phyloP scores from a whole-genome alignment of 2,888 invertebrate species.

The Timandra comae region DNA sequence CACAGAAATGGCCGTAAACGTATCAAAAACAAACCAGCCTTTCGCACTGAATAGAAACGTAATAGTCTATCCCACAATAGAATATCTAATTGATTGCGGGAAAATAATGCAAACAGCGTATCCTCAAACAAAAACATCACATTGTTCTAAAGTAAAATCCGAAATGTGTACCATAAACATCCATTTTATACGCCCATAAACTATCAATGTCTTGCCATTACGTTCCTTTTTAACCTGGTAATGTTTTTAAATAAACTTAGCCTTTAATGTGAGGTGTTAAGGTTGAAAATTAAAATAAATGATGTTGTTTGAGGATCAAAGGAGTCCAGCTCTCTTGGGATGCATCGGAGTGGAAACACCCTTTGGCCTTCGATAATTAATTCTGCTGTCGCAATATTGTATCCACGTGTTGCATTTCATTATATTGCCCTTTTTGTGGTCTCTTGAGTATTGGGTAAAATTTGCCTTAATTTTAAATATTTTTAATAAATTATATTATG shows the following conservation, averaged over 20 bases:
- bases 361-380: conserved; percentile 25
- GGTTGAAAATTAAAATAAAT: conserved; percentile 1
- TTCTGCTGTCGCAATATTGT: conserved; percentile 12
- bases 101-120: conserved; percentile 2
- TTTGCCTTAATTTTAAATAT: too few species aligned
- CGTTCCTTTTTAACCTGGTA: conserved; percentile 12
- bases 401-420: conserved; percentile 5
- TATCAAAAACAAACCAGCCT: conserved; percentile 3
- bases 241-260: conserved; percentile 10
- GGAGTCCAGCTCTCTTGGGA: conserved; percentile 18
- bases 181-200: conserved; percentile 15
- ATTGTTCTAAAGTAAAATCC: conserved; percentile 14
- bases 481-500: too few species aligned
- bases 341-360: conserved; percentile 23
- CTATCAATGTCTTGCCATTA: conserved; percentile 14
- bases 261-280: conserved; percentile 3
- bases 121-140: conserved; percentile 3
- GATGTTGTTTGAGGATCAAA: conserved; percentile 22
- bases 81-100: conserved; percentile 2
- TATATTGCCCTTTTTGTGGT: background rate
- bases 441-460: too few species aligned
- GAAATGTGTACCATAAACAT: conserved; percentile 8
- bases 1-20: background rate
- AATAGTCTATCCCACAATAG: conserved; percentile 2
- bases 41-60: background rate